Percentiles rank a stretch among this genome's conserved stretches.
Conservation (phyloP, 1,140 invertebrate species). For the Aplysia californica region DNA sequence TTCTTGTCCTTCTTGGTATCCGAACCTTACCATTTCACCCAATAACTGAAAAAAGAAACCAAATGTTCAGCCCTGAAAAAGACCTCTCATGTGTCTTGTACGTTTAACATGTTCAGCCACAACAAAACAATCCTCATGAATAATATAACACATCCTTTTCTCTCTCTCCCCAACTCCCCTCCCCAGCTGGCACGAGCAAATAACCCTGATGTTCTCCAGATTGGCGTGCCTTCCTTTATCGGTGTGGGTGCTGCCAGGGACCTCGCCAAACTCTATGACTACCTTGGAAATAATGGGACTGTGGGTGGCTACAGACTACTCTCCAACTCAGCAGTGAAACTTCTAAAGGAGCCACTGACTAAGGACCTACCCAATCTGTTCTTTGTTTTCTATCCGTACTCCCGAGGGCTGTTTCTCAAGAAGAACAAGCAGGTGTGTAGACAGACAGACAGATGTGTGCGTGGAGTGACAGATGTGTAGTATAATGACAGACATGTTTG, state of each 20-base stretch:
- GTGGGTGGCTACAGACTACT: conserved; percentile 10
- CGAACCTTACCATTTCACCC: too few relatives aligned
- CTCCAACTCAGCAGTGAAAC: neutral
- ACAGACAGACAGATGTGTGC: neutral
- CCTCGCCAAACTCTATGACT: conserved; percentile 27
- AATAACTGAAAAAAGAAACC: too few relatives aligned
- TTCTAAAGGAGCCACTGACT: conserved; percentile 1
- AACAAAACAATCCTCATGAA: too few relatives aligned
- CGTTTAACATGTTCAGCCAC: too few relatives aligned
- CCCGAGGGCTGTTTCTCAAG: neutral
- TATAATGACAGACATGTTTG: too few relatives aligned
- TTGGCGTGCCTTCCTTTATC: conserved; percentile 18
- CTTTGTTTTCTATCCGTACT: neutral
- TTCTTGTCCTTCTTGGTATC: too few relatives aligned
- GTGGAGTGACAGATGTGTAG: too few relatives aligned
- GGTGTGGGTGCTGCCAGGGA: conserved; percentile 20
- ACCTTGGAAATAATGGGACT: conserved; percentile 26
- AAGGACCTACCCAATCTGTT: neutral
- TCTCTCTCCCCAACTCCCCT: too few relatives aligned
- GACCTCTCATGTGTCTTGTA: too few relatives aligned
- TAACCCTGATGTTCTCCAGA: neutral
- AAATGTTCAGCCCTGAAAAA: too few relatives aligned
- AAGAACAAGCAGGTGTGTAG: neutral
- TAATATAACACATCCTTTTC: too few relatives aligned
- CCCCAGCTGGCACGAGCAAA: conserved; percentile 8